Base-by-base conservation (phyloP, 2,888 invertebrate species). In the Prionchulus punctatus region DNA sequence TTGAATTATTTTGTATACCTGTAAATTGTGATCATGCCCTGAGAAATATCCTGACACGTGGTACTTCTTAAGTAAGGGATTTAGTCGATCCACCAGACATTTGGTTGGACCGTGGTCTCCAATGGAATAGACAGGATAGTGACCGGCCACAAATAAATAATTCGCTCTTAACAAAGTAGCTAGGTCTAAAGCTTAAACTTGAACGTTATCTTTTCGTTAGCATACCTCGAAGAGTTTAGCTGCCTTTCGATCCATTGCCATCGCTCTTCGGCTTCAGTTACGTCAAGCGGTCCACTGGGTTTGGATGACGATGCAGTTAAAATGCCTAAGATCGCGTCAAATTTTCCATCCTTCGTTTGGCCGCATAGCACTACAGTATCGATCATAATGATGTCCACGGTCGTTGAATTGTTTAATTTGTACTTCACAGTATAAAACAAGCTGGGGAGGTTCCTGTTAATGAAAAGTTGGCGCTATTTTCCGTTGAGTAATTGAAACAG, bases 11-110 rank as follows among this genome's bases (percentile, higher is more conserved):
- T n/a, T n/a, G n/a, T n/a, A n/a, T n/a, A 72, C 71, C 65, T 77
- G 76, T 26, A 76, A 60, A 55, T 72, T 74, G 62, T 77, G 77
- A 59, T 77, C 76, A 62, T 77, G 77, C 4, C 77, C 77, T 61
- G 70, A 68, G 47, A 77, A 62, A 63, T 77, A 76, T 1, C 72
- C 74, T 48, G 69, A 72, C 1, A 71, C 75, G 43, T 67, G 63
- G 63, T 75, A 74, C 58, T 73, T 71, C 57, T 72, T 64, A 30
- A 77, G 62, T 57, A 76, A 62, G 3, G 75, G 74, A 56, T 70
- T 63, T n/a, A 77, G 66, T 28, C 66, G 58, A 1, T 72, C 62
- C 1, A 72, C 64, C 31, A 77, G 67, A 60, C 74, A 74, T 2
- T 69, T 48, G 4, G 76, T 76, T 2, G 75, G 74, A 1, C 77